Base-by-base conservation (phyloP, 2,113 vertebrate genomes). In the Caranx melampygus region DNA sequence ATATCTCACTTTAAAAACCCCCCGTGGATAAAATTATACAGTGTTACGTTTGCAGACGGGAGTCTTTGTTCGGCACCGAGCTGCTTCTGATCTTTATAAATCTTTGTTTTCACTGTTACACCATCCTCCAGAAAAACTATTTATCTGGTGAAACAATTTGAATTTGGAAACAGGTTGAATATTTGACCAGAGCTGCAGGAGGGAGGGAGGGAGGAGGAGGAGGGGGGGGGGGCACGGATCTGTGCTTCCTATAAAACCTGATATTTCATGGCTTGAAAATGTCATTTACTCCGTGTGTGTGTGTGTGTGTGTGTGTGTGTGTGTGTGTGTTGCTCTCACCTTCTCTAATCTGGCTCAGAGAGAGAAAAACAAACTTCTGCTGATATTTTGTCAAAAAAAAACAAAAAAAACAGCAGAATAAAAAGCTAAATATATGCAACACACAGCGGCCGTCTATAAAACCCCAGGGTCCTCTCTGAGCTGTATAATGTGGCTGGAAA, bases 181-280 rank as follows among this genome's bases (percentile, higher is more conserved):
- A 64, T 63, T 52, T 15, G 5, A 54, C 12, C 68, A 12, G 57
- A 58, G 15, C 13, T 66, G 54, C 33, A 35, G 33, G 26, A 26
- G 26, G 26, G 26, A 26, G 1, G 26, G 26, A 1, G 26, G 26
- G 26, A n/a, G n/a, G n/a, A n/a, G n/a, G n/a, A n/a, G 26, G 26
- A 26, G 26, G 26, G 26, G 26, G 26, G 26, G 21, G 31, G 72
- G 9, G 4, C 37, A 14, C 52, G n/a, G 72, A 21, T 45, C 7
- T 51, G 3, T 59, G 72, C 57, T 54, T 54, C 35, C 51, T 52
- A 2, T 21, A 52, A n/a, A 59, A 14, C n/a, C n/a, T 47, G 33
- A 82, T 69, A n/a, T 69, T 78, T 76, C 74, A 78, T 47, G 52
- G 65, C 34, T 18, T 33, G 5, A 66, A 71, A 66, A 75, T 71